Conservation (phyloP, 2,113 vertebrate species). For the Ctenomys sociabilis region DNA sequence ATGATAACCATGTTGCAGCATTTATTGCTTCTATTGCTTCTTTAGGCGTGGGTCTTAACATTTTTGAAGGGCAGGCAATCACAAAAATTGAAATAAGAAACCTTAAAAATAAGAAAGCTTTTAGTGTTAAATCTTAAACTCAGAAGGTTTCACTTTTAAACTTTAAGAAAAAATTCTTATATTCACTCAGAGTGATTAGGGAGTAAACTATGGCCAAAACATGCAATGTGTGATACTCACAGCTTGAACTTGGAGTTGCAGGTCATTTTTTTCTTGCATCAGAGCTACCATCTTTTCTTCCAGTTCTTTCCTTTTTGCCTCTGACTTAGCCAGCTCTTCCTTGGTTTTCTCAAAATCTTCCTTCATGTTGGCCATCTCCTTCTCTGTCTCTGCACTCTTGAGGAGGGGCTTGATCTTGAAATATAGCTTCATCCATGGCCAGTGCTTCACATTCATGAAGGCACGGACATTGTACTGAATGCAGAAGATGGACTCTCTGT, state of each 20-base stretch:
- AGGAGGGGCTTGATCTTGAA: constrained; percentile 93
- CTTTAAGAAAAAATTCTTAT: neutral
- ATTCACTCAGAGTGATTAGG: neutral
- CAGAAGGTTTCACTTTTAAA: constrained; percentile 30
- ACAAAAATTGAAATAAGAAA: neutral
- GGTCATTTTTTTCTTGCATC: constrained; percentile 92
- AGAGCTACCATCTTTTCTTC: constrained; percentile 92
- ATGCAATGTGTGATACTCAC: constrained; percentile 80
- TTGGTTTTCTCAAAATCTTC: constrained; percentile 88
- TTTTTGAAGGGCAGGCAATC: constrained; percentile 24
- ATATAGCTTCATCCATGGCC: constrained; percentile 90
- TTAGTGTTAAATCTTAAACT: constrained; percentile 15
- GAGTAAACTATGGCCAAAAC: neutral
- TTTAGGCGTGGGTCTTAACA: constrained; percentile 3
- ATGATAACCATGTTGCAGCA: neutral
- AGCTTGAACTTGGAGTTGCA: constrained; percentile 92
- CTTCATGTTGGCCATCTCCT: constrained; percentile 92
- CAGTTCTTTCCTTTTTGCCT: constrained; percentile 88
- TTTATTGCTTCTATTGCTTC: neutral
- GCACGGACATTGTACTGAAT: constrained; percentile 91
- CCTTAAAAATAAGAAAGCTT: neutral
- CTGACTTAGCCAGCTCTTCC: constrained; percentile 88
- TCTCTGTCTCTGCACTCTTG: constrained; percentile 91
- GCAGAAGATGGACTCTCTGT: constrained; percentile 90
- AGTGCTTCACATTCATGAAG: constrained; percentile 92